Percentiles rank a stretch among this genome's conserved stretches.
phyloP scores from a whole-genome alignment of 1,140 invertebrate genomes.

The Cataglyphis hispanica region DNA sequence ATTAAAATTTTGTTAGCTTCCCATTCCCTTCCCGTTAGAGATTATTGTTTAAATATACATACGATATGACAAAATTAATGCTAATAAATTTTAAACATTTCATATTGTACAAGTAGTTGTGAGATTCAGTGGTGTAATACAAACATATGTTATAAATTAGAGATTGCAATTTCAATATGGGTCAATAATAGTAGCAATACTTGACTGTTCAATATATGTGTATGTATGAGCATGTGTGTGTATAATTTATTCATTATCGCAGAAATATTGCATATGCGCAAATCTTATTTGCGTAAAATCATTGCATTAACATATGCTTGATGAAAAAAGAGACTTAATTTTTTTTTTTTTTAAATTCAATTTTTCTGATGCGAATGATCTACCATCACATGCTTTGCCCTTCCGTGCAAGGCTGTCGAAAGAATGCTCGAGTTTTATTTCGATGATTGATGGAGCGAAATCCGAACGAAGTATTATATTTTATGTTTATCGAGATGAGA shows the following conservation, averaged over 20 bases:
- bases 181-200: too few relatives aligned
- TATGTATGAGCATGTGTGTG: not conserved
- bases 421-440: conserved; percentile 60
- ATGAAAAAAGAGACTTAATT: too few relatives aligned
- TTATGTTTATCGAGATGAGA: conserved; percentile 69
- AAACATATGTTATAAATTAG: not conserved
- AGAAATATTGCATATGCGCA: too few relatives aligned
- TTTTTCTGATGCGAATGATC: conserved; percentile 10
- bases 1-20: conserved; percentile 50
- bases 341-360: too few relatives aligned
- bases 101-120: not conserved
- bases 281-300: too few relatives aligned
- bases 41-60: conserved; percentile 51
- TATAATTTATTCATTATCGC: not conserved
- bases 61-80: conserved; percentile 41
- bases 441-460: conserved; percentile 25
- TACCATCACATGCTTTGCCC: conserved; percentile 75
- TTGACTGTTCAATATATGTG: not conserved
- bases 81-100: conserved; percentile 49
- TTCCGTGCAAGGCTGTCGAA: conserved; percentile 69
- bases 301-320: too few relatives aligned
- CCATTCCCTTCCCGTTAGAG: not conserved
- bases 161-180: conserved; percentile 22
- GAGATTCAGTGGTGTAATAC: not conserved
- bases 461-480: conserved; percentile 65